Conservation (phyloP, 2,888 invertebrate species). For the Lepidocyrtoides sp. region DNA sequence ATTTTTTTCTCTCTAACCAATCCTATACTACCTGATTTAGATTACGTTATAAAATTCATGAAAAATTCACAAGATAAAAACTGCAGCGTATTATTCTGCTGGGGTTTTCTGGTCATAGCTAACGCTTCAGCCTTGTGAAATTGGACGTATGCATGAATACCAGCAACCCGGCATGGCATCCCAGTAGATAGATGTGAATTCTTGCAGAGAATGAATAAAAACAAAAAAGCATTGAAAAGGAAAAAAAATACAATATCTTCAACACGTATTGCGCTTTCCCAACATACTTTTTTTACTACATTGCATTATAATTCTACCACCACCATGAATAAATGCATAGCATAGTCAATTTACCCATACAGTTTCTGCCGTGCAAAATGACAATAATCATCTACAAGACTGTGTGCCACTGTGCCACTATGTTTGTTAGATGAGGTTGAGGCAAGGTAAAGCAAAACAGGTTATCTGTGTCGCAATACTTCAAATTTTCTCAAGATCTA, state of each 20-base stretch:
- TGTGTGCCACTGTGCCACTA: no score
- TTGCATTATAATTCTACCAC: neutral
- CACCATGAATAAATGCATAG: conserved; percentile 29
- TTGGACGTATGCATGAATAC: neutral
- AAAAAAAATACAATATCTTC: neutral
- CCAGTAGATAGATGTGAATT: neutral
- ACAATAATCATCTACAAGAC: conserved; percentile 18
- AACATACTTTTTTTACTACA: conserved; percentile 19
- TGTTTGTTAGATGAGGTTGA: neutral
- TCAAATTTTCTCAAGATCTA: conserved; percentile 47
- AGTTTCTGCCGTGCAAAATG: conserved; percentile 1
- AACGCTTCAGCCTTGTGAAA: neutral
- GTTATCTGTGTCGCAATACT: conserved; percentile 61
- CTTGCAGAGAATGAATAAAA: neutral
- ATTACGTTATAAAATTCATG: conserved; percentile 45
- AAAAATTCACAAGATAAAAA: conserved; percentile 61
- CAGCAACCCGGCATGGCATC: conserved; percentile 46
- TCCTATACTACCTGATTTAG: neutral
- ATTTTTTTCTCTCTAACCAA: neutral
- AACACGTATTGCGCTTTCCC: conserved; percentile 33
- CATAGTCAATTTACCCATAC: neutral
- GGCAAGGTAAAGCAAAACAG: conserved; percentile 47
- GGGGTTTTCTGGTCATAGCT: neutral
- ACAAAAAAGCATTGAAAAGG: neutral
- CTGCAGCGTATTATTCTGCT: conserved; percentile 6